A percentile compares a stretch with the other conserved stretches of the same genome.
phyloP scores from a whole-genome alignment of 2,113 vertebrate species.

The Chaenogobius annularis region DNA sequence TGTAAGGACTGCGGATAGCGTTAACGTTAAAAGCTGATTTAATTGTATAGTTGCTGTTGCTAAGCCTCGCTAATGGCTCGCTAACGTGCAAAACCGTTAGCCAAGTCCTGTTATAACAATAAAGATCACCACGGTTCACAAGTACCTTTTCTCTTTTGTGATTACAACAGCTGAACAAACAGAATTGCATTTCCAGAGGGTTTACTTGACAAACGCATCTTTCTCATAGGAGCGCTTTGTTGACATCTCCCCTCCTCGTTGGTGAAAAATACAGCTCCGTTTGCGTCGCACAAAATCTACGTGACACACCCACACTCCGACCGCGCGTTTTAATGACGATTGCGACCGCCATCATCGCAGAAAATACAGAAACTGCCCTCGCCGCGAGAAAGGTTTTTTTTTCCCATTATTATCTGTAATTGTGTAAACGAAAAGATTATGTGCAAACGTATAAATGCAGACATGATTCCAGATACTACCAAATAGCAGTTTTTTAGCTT shows the following conservation, averaged over 20 bases:
- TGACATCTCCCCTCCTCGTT: conserved; percentile 30
- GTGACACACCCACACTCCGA: background rate
- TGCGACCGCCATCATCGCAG: background rate
- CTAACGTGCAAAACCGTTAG: conserved; percentile 35
- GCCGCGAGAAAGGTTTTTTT: conserved; percentile 47
- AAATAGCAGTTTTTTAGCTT: background rate
- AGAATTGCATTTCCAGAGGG: background rate
- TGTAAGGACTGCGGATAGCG: accelerated
- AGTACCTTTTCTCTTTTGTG: conserved; percentile 3
- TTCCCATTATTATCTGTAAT: accelerated
- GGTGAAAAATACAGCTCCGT: background rate
- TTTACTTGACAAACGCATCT: conserved; percentile 27
- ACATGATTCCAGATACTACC: accelerated
- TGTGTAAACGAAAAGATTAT: accelerated
- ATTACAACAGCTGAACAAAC: too few relatives aligned
- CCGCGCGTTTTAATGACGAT: conserved; percentile 43
- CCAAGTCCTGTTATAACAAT: conserved; percentile 3
- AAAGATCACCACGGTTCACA: background rate
- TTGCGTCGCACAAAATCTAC: conserved; percentile 28
- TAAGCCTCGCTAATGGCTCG: background rate
- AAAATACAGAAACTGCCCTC: conserved; percentile 32
- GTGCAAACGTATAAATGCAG: too few relatives aligned
- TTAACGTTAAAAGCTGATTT: too few relatives aligned
- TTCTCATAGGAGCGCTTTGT: conserved; percentile 30
- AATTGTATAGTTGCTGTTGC: background rate